phyloP scores from a whole-genome alignment of 2,888 invertebrate species.

The Callimorpha dominula region DNA sequence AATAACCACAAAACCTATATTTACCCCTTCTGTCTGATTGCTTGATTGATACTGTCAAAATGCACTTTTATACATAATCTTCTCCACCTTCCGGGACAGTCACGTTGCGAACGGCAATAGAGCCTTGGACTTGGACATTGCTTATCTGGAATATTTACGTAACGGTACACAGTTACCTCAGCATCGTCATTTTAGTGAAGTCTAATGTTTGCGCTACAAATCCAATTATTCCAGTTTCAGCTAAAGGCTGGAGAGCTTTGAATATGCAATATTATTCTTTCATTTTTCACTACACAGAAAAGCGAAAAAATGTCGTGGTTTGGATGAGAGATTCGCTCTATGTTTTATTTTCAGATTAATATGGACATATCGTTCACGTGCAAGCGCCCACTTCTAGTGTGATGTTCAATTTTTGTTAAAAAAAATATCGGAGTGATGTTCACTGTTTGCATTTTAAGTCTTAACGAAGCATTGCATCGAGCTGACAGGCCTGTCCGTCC shows the following conservation, averaged over 20 bases:
- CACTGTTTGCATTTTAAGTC: neutral
- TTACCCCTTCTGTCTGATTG: no score
- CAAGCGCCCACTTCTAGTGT: conserved; percentile 14
- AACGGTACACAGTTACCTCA: no score
- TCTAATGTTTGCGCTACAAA: no score
- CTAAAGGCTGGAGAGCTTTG: neutral
- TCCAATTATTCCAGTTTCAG: neutral
- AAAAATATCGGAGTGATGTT: neutral
- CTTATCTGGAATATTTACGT: no score
- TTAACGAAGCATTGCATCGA: neutral
- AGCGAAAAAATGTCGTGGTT: neutral
- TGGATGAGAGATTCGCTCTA: conserved; percentile 22
- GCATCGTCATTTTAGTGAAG: no score
- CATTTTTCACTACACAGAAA: conserved; percentile 6
- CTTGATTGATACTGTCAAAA: no score
- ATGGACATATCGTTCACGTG: conserved; percentile 35
- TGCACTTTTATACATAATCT: no score
- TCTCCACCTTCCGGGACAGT: no score
- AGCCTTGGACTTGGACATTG: no score
- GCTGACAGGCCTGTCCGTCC: neutral
- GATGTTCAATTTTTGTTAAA: conserved; percentile 6
- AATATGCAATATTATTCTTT: conserved; percentile 12
- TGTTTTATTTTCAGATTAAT: conserved; percentile 32
- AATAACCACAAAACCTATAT: no score
- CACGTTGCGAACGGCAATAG: no score